phyloP scores from a whole-genome alignment of 2,888 invertebrate genomes.

The Chydorus sphaericus region DNA sequence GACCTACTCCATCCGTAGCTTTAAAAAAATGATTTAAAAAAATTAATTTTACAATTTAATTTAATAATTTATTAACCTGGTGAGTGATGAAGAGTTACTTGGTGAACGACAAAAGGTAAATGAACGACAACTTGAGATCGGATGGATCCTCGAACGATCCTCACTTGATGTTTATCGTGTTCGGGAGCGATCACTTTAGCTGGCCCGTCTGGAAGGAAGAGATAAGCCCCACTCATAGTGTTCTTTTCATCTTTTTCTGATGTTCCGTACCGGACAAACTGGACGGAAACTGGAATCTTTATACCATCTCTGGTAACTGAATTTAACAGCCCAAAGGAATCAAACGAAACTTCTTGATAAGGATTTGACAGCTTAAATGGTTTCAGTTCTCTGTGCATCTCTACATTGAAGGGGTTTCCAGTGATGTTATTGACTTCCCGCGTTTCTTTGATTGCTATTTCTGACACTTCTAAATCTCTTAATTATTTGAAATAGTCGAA shows the following conservation, averaged over 20 bases:
- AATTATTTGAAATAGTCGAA: too few relatives aligned
- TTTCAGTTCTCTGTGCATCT: constrained; percentile 31
- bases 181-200: constrained; percentile 42
- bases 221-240: constrained; percentile 83
- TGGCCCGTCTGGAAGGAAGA: constrained; percentile 81
- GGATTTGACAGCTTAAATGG: constrained; percentile 41
- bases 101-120: constrained; percentile 48
- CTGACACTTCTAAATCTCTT: background rate
- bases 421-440: background rate
- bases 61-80: too few relatives aligned
- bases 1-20: constrained; percentile 41
- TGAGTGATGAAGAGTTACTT: constrained; percentile 43
- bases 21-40: too few relatives aligned
- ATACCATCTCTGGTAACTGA: constrained; percentile 36
- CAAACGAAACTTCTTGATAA: constrained; percentile 44
- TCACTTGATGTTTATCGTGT: constrained; percentile 29
- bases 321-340: constrained; percentile 53
- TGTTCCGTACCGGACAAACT: constrained; percentile 65
- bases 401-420: constrained; percentile 25
- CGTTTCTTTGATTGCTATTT: background rate
- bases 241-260: constrained; percentile 38
- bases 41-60: too few relatives aligned
- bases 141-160: constrained; percentile 60
- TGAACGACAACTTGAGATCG: constrained; percentile 60
- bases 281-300: constrained; percentile 39